phyloP scores from a whole-genome alignment of 2,888 invertebrate genomes.

The Bruchidius siliquastri region DNA sequence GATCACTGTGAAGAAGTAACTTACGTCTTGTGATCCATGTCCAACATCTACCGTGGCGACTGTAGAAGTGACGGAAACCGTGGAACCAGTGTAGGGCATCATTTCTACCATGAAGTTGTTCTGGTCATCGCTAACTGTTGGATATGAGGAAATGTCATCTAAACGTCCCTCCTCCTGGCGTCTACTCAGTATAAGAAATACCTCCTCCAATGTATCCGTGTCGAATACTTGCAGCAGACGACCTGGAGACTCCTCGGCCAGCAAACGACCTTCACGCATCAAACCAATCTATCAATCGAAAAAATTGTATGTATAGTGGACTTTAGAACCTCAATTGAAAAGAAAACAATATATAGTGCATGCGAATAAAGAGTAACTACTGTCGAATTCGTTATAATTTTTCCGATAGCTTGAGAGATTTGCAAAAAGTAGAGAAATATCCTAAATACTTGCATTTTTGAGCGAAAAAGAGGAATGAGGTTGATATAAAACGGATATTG shows the following conservation, averaged over 20 bases:
- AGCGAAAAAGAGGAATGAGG: too few relatives aligned
- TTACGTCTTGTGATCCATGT: slow-evolving; percentile 33
- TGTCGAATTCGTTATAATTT: too few relatives aligned
- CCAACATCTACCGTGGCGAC: slow-evolving; percentile 27
- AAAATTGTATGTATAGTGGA: neutral
- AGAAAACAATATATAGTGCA: too few relatives aligned
- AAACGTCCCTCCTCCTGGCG: slow-evolving; percentile 51
- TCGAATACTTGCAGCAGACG: slow-evolving; percentile 66
- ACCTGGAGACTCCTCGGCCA: slow-evolving; percentile 80
- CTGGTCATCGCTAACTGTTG: slow-evolving; percentile 21
- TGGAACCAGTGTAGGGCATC: slow-evolving; percentile 17
- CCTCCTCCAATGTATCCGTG: slow-evolving; percentile 76
- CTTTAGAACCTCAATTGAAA: too few relatives aligned
- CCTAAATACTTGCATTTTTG: too few relatives aligned
- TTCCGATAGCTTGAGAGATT: too few relatives aligned
- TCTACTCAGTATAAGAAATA: slow-evolving; percentile 75
- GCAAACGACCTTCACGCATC: slow-evolving; percentile 76
- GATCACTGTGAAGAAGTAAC: too few relatives aligned
- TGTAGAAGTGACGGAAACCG: slow-evolving; percentile 21
- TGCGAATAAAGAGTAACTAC: too few relatives aligned
- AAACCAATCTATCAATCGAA: slow-evolving; percentile 69
- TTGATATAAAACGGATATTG: too few relatives aligned
- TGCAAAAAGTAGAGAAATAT: too few relatives aligned
- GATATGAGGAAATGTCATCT: slow-evolving; percentile 19
- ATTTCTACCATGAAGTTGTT: slow-evolving; percentile 18